Evolutionary conservation across 2,888 invertebrate species (phyloP).

Genomic region (Idaea aversata): DNA sequence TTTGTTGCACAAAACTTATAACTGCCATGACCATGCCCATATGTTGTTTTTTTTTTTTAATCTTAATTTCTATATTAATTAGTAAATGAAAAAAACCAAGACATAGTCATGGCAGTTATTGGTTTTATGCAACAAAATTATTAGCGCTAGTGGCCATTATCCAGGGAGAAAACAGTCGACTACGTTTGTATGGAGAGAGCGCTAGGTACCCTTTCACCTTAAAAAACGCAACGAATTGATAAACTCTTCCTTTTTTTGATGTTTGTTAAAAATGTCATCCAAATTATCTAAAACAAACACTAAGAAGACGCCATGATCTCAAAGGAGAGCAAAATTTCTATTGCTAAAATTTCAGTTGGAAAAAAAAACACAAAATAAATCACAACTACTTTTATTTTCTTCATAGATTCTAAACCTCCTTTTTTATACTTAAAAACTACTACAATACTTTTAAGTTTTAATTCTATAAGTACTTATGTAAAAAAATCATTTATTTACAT

Average conservation of each 20-base stretch:
- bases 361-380: not conserved
- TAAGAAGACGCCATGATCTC: not conserved
- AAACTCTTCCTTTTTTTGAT: not conserved
- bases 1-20: no score
- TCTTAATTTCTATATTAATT: no score
- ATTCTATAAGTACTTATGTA: not conserved
- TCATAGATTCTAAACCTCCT: constrained; percentile 2
- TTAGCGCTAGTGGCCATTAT: no score
- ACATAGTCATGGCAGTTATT: no score
- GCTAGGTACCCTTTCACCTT: no score
- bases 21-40: no score
- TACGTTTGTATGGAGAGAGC: no score
- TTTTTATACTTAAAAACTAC: constrained; percentile 1
- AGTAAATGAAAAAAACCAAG: no score
- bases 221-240: not conserved
- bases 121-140: no score
- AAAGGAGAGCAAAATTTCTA: not conserved
- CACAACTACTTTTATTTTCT: not conserved
- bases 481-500: not conserved
- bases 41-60: no score
- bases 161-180: no score
- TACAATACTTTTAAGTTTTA: constrained; percentile 3
- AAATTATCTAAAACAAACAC: not conserved
- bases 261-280: not conserved
- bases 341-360: not conserved